Base-by-base conservation (phyloP, 2,888 invertebrate species). In the Seira sanloemensis region DNA sequence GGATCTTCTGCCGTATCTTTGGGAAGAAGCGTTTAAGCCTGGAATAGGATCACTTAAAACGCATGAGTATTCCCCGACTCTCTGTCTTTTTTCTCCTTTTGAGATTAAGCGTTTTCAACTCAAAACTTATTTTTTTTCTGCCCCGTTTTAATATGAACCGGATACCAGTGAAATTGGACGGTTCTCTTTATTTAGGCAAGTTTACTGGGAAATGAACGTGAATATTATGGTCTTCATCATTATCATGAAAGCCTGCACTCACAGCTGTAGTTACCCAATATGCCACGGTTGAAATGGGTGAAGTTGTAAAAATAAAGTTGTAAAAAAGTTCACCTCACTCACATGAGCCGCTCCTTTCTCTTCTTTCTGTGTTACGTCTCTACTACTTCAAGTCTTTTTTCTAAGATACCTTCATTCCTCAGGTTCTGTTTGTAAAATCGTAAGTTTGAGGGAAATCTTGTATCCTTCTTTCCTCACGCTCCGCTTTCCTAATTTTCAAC, bases 221-320 rank as follows among this genome's bases (percentile, higher is more conserved):
- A 58, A 58, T 62, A 62, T 74, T 26, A 74, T 62, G 12, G 65
- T 24, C 58, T 58, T 58, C 58, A 58, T 58, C 62, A 18, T 21
- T 73, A 66, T 72, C 27, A 19, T 72, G 24, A 72, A 37, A 58
- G 58, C 58, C n/a, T n/a, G 27, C 69, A 54, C 37, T 58, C 58
- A 50, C 54, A 67, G 79, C 73, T 79, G 37, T 79, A 69, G 74
- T 74, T 74, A 69, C 69, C 54, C 80, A 80, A 80, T 80, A 75
- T 69, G 68, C 21, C 68, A 62, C 62, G 46, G 24, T 68, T n/a
- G 69, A 80, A 80, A 80, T 80, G 80, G 80, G 80, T 54, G 72
- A 80, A 80, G 80, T 80, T 80, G 80, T 80, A 80, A 80, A 80
- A 80, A 80, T 80, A 80, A 58, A 80, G 80, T 75, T 80, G 80